Evolutionary conservation across 2,797 vertebrate species (phyloP).

Genomic region (Manis pentadactyla): DNA sequence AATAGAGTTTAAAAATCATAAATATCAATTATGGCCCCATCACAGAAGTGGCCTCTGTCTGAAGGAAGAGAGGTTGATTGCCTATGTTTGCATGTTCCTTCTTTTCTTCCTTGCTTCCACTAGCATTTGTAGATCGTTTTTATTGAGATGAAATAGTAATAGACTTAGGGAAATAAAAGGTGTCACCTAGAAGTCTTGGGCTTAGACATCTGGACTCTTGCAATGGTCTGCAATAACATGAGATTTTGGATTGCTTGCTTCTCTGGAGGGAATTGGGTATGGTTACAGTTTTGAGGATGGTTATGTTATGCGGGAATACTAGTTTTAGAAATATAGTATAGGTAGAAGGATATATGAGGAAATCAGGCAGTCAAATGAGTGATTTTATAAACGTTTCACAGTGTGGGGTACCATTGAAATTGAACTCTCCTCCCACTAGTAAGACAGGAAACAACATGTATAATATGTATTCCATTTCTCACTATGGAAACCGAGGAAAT

Average conservation of each 20-base stretch:
- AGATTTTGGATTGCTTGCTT: not conserved
- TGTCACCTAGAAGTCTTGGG: not conserved
- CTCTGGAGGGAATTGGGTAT: not conserved
- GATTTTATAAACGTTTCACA: not conserved
- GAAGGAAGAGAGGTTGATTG: not conserved
- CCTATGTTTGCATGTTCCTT: not conserved
- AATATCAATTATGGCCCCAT: not conserved
- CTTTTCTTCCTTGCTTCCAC: not conserved
- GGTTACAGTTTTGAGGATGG: not conserved
- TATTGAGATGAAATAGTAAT: not conserved
- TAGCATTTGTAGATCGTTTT: not conserved
- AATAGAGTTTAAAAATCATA: not conserved
- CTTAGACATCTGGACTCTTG: not conserved
- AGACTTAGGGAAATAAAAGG: not conserved
- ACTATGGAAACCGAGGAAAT: not conserved
- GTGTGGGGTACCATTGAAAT: not conserved
- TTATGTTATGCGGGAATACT: not conserved
- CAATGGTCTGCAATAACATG: not conserved
- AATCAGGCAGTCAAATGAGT: not conserved
- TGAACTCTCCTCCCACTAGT: not conserved
- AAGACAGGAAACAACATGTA: not conserved
- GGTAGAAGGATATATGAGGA: not conserved
- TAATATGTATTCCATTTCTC: not conserved
- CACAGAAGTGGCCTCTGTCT: not conserved
- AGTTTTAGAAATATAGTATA: slow-evolving; percentile 5